phyloP scores from a whole-genome alignment of 2,888 invertebrate genomes.

The Gryllus longicercus region DNA sequence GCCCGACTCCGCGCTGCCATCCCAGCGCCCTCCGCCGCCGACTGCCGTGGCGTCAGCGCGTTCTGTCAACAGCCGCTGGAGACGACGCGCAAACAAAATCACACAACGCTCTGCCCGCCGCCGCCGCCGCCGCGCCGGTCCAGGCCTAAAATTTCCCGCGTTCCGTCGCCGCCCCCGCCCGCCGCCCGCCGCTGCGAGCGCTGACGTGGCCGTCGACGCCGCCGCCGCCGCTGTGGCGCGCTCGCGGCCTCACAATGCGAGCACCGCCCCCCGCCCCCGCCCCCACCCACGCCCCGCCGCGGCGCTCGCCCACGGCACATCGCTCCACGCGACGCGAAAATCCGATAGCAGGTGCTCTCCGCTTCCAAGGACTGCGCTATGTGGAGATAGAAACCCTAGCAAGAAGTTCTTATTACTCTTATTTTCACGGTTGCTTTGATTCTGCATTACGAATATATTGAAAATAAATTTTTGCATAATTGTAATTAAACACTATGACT shows the following conservation, averaged over 20 bases:
- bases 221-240: background rate
- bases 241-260: background rate
- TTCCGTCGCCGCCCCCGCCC: background rate
- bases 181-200: background rate
- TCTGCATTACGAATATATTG: too few relatives aligned
- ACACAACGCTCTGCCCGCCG: background rate
- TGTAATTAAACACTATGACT: too few relatives aligned
- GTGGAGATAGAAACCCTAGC: too few relatives aligned
- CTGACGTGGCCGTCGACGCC: background rate
- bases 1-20: background rate
- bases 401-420: too few relatives aligned
- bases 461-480: too few relatives aligned
- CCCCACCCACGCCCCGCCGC: background rate
- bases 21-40: background rate
- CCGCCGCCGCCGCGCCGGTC: background rate
- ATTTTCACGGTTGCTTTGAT: too few relatives aligned
- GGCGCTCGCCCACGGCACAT: background rate
- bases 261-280: background rate
- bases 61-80: background rate
- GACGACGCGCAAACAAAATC: constrained; percentile 8
- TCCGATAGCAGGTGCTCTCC: too few relatives aligned
- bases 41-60: background rate
- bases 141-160: too few relatives aligned
- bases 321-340: too few relatives aligned
- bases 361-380: too few relatives aligned